A percentile compares a stretch with the other conserved stretches of the same genome.
phyloP scores from a whole-genome alignment of 1,140 invertebrate species.

The Drosophila auraria region DNA sequence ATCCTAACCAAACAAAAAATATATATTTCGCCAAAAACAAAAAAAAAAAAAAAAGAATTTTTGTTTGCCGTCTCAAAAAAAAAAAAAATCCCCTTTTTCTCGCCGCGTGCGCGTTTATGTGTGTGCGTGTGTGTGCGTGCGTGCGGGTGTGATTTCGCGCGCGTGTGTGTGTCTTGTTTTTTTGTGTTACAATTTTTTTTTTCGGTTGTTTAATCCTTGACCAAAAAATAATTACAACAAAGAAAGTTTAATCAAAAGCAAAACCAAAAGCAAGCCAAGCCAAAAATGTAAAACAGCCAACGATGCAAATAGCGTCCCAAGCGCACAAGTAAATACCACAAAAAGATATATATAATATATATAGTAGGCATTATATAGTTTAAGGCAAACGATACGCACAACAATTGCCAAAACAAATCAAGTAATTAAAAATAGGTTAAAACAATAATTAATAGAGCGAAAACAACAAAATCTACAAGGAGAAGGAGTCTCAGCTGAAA shows the following conservation, averaged over 20 bases:
- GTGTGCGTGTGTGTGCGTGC: slow-evolving; percentile 26
- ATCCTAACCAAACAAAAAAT: not conserved
- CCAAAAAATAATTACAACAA: slow-evolving; percentile 4
- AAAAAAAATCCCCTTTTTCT: slow-evolving; percentile 40
- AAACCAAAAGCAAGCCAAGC: slow-evolving; percentile 8
- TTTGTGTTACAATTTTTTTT: slow-evolving; percentile 41
- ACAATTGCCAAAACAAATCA: slow-evolving; percentile 41
- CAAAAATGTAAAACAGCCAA: slow-evolving; percentile 31
- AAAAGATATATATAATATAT: slow-evolving; percentile 13
- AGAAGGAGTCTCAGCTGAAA: not conserved
- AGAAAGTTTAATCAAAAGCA: slow-evolving; percentile 7
- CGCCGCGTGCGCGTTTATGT: slow-evolving; percentile 44
- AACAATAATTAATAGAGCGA: slow-evolving; percentile 6
- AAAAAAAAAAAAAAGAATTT: slow-evolving; percentile 10
- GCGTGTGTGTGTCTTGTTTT: slow-evolving; percentile 55
- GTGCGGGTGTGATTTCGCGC: slow-evolving; percentile 48
- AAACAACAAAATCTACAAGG: slow-evolving; percentile 3
- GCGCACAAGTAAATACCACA: slow-evolving; percentile 31
- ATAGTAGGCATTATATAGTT: slow-evolving; percentile 22
- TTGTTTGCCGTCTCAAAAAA: slow-evolving; percentile 34
- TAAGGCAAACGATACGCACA: slow-evolving; percentile 66
- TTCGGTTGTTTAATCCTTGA: slow-evolving; percentile 39
- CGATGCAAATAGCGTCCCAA: slow-evolving; percentile 18
- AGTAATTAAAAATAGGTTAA: slow-evolving; percentile 22
- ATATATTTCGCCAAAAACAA: slow-evolving; percentile 9